Conservation (phyloP, 35 echinoderm and acorn worm genomes). For the Stichopus chloronotus region DNA sequence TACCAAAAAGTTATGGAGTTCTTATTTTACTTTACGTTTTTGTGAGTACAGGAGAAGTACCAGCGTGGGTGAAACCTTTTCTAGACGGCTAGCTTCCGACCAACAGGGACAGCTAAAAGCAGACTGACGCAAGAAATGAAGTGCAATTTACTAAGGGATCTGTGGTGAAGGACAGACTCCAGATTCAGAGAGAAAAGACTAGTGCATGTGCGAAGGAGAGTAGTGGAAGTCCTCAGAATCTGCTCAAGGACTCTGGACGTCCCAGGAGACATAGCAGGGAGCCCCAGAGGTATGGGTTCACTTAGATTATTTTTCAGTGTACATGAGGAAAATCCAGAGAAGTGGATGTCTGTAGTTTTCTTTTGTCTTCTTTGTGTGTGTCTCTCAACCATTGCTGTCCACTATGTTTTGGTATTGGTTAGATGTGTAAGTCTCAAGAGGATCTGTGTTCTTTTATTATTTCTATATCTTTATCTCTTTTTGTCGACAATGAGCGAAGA, state of each 20-base stretch:
- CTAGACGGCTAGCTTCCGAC: background rate
- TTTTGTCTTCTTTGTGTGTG: background rate
- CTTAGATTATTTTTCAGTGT: background rate
- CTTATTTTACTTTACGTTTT: too few species aligned
- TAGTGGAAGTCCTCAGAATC: background rate
- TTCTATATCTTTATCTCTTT: background rate
- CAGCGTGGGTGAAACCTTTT: conserved; percentile 33
- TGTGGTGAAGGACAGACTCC: background rate
- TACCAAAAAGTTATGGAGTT: too few species aligned
- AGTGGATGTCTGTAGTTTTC: background rate
- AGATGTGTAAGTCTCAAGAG: background rate
- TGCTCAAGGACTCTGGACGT: background rate
- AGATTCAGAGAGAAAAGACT: background rate
- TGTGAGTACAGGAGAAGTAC: conserved; percentile 36
- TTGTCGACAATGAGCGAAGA: background rate
- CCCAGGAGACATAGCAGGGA: background rate
- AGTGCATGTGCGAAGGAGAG: background rate
- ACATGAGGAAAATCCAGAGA: background rate
- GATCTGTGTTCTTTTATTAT: background rate
- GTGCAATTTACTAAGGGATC: background rate
- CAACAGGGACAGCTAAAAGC: background rate
- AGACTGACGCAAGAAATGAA: background rate
- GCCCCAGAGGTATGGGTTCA: background rate
- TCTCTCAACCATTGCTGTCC: background rate
- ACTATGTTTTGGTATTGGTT: background rate